Evolutionary conservation across 2,113 vertebrate species (phyloP).

Genomic region (Rhinoptilus africanus): DNA sequence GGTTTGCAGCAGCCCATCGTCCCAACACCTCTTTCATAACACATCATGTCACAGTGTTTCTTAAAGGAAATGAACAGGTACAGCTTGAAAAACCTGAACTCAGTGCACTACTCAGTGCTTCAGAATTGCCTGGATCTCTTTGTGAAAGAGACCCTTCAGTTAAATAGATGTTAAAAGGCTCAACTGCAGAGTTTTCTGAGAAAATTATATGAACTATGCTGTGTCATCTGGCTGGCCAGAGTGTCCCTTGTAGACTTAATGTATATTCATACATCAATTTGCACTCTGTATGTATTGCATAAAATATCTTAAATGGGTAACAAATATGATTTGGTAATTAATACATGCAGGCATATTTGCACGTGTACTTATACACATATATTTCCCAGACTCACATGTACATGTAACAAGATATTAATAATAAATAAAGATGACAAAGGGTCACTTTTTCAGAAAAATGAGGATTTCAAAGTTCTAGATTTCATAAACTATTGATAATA

Average conservation of each 20-base stretch:
- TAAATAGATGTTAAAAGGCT: background rate
- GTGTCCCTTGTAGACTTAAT: background rate
- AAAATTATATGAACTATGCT: background rate
- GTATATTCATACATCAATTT: background rate
- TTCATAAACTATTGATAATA: background rate
- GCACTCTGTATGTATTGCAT: background rate
- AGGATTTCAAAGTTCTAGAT: background rate
- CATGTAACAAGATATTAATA: background rate
- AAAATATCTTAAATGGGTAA: background rate
- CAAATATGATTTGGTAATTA: background rate
- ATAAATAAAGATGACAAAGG: background rate
- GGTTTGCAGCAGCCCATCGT: background rate
- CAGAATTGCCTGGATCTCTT: background rate
- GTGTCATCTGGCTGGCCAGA: background rate
- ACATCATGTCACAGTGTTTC: background rate
- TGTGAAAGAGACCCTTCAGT: background rate
- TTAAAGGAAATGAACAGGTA: background rate
- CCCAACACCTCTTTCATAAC: background rate
- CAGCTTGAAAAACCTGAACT: background rate
- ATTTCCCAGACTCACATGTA: background rate
- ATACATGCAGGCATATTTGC: background rate
- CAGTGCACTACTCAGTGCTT: background rate
- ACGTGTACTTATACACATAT: fast-evolving
- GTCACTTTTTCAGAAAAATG: background rate
- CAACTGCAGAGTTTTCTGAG: background rate